Evolutionary conservation across 2,888 invertebrate species (phyloP).

Genomic region (Dryobotodes eremita): DNA sequence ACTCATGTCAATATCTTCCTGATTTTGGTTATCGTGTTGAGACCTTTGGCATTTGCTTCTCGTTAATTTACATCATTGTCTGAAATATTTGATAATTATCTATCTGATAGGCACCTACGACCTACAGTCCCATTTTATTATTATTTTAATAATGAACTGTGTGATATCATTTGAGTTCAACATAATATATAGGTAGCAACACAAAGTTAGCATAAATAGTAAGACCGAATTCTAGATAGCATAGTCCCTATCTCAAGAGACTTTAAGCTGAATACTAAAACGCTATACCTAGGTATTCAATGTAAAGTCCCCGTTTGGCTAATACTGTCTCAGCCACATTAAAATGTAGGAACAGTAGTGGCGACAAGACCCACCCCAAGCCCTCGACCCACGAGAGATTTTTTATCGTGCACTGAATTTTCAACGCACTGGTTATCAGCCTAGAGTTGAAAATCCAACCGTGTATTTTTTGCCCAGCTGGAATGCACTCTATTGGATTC

Average conservation of each 20-base stretch:
- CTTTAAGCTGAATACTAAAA: background rate
- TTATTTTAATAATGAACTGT: conserved; percentile 9
- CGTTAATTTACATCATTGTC: conserved; percentile 15
- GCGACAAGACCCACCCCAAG: background rate
- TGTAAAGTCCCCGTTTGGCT: background rate
- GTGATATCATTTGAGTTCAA: conserved; percentile 15
- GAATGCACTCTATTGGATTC: background rate
- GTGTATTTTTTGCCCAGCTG: background rate
- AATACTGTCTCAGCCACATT: background rate
- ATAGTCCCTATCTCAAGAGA: background rate
- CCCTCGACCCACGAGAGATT: background rate
- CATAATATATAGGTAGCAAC: background rate
- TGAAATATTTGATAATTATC: conserved; percentile 12
- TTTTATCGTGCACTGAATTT: background rate
- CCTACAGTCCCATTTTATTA: conserved; percentile 26
- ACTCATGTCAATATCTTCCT: conserved; percentile 37
- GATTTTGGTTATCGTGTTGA: conserved; percentile 37
- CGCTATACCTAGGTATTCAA: background rate
- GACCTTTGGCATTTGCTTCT: conserved; percentile 54
- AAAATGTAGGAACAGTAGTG: background rate
- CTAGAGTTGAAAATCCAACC: background rate
- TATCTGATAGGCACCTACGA: background rate
- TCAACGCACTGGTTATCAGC: background rate
- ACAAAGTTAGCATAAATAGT: background rate
- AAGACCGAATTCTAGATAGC: background rate